Percentiles rank a stretch among this genome's conserved stretches.
Conservation (phyloP, 2,113 vertebrate genomes). For the Cyanoliseus patagonus region DNA sequence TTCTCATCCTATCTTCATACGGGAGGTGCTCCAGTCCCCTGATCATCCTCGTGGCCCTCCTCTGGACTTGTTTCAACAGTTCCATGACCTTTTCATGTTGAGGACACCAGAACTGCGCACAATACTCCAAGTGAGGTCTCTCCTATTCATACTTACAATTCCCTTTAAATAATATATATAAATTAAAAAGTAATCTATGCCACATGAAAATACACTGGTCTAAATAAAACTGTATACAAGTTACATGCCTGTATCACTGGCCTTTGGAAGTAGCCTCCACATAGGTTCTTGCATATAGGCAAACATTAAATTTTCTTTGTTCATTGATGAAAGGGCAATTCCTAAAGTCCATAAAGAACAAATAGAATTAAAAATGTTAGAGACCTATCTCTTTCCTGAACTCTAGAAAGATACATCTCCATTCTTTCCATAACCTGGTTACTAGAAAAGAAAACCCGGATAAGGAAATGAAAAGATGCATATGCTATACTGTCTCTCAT, state of each 20-base stretch:
- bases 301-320: not conserved
- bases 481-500: not conserved
- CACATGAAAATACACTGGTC: not conserved
- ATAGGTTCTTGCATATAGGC: not conserved
- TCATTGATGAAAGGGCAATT: not conserved
- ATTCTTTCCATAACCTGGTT: not conserved
- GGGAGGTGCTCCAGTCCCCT: too few relatives aligned
- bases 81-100: too few relatives aligned
- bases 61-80: too few relatives aligned
- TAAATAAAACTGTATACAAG: not conserved
- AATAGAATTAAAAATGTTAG: not conserved
- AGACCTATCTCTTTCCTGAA: not conserved
- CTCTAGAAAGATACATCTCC: not conserved
- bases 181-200: not conserved
- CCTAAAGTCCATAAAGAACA: not conserved
- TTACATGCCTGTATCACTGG: not conserved
- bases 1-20: too few relatives aligned
- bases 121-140: too few relatives aligned
- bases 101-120: too few relatives aligned
- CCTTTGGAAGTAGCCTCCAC: not conserved
- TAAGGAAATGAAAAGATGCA: not conserved
- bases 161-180: not conserved
- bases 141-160: not conserved
- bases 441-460: not conserved
- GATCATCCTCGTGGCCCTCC: too few relatives aligned